Percentiles rank a stretch among this genome's conserved stretches.
These are phyloP conservation scores for Zele albiditarsus DNA, from an alignment of 2,888 invertebrate genomes.

Conservation along the genomic window DNA sequence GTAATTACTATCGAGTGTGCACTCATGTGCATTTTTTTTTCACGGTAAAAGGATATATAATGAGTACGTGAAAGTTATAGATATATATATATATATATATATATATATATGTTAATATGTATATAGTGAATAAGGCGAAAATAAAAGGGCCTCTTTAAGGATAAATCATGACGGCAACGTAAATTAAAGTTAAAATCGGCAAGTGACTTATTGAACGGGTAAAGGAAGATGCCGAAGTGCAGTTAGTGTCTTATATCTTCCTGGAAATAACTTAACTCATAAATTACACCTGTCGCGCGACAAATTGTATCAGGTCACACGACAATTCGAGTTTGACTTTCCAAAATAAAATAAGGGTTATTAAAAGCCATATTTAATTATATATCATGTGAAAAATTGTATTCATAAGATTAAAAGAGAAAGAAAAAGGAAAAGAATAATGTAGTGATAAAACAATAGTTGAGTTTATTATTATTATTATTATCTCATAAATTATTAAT, in stretches of 20 bases:
- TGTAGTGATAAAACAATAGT: background rate
- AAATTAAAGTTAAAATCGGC: constrained; percentile 60
- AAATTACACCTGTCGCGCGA: constrained; percentile 57
- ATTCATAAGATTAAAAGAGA: constrained; percentile 2
- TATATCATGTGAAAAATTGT: background rate
- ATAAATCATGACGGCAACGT: constrained; percentile 62
- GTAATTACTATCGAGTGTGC: constrained; percentile 44
- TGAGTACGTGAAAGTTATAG: constrained; percentile 16
- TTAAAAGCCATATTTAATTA: background rate
- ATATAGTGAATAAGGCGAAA: constrained; percentile 28
- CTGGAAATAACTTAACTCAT: constrained; percentile 52
- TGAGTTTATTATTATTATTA: background rate
- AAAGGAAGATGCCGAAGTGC: constrained; percentile 34
- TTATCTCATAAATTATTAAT: too few relatives aligned
- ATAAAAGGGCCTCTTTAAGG: constrained; percentile 37
- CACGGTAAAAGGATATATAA: constrained; percentile 24
- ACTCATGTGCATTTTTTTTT: constrained; percentile 22
- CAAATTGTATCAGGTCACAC: constrained; percentile 60
- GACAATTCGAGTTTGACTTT: constrained; percentile 23
- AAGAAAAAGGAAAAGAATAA: background rate
- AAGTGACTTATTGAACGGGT: constrained; percentile 58
- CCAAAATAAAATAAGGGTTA: constrained; percentile 24
- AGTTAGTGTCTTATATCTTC: constrained; percentile 38
- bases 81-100: background rate
- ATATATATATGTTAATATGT: background rate